These are phyloP conservation scores for Daphoenositta chrysoptera DNA, from an alignment of 2,113 vertebrate genomes.

Conservation along the genomic window DNA sequence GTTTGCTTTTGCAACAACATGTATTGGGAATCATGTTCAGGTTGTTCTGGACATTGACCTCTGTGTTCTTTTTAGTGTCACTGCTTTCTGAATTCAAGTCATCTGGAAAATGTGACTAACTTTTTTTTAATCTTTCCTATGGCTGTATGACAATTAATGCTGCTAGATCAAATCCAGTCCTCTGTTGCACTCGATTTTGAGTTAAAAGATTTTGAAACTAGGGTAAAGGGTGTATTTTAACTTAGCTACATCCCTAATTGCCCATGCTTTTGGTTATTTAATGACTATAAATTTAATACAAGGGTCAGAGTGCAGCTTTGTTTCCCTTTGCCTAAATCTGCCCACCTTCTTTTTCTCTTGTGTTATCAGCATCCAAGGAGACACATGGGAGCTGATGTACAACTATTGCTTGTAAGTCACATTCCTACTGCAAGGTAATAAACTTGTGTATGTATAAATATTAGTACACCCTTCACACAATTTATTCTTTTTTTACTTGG, in stretches of 20 bases:
- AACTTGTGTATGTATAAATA: conserved; percentile 15
- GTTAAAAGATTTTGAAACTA: background rate
- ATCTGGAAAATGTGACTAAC: background rate
- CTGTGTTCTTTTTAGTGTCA: background rate
- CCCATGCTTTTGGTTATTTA: background rate
- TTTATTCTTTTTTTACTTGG: background rate
- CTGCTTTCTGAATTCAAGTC: background rate
- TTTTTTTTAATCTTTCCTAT: background rate
- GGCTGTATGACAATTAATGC: background rate
- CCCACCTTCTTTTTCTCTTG: background rate
- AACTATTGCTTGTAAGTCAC: background rate
- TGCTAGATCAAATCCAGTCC: background rate
- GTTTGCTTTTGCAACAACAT: background rate
- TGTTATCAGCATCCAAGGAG: background rate
- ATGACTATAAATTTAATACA: background rate
- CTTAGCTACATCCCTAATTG: background rate
- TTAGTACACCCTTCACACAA: background rate
- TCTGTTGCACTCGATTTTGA: background rate
- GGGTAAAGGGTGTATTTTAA: background rate
- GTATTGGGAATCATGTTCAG: background rate
- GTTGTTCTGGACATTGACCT: background rate
- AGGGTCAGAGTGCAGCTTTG: background rate
- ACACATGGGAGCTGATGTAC: background rate
- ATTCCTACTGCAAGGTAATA: background rate
- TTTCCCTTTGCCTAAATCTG: background rate